Evolutionary conservation across 2,113 vertebrate species (phyloP).

Genomic region (Junco hyemalis): DNA sequence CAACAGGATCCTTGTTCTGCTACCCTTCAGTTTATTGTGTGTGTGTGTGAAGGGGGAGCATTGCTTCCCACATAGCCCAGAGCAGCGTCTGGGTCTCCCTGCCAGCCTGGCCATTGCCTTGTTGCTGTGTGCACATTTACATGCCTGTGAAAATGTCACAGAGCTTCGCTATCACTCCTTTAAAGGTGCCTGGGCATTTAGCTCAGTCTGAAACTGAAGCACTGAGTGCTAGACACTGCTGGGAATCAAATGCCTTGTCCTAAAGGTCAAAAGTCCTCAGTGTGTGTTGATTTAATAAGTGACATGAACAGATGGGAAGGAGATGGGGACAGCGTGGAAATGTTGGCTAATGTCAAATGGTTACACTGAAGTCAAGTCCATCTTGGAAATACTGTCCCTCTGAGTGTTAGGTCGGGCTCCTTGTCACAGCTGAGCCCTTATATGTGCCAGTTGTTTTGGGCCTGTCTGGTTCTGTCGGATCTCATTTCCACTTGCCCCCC

Average conservation of each 20-base stretch:
- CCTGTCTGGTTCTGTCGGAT: not conserved
- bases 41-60: not conserved
- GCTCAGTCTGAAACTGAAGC: slow-evolving; percentile 1
- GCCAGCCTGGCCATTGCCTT: not conserved
- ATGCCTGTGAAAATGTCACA: slow-evolving; percentile 21
- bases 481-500: not conserved
- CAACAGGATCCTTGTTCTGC: slow-evolving; percentile 56
- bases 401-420: not conserved
- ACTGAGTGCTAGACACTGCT: not conserved
- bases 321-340: not conserved
- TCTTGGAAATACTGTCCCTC: not conserved
- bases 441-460: not conserved
- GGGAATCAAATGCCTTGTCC: slow-evolving; percentile 20
- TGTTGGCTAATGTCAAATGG: not conserved
- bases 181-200: not conserved
- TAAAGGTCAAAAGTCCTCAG: slow-evolving; percentile 34
- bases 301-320: slow-evolving; percentile 31
- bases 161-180: not conserved
- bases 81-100: not conserved
- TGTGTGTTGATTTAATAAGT: not conserved
- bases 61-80: slow-evolving; percentile 22
- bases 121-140: not conserved
- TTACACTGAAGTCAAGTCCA: not conserved
- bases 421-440: not conserved
- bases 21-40: slow-evolving; percentile 36